These are phyloP conservation scores for Formica exsecta DNA, from an alignment of 1,140 invertebrate species.

Conservation along the genomic window DNA sequence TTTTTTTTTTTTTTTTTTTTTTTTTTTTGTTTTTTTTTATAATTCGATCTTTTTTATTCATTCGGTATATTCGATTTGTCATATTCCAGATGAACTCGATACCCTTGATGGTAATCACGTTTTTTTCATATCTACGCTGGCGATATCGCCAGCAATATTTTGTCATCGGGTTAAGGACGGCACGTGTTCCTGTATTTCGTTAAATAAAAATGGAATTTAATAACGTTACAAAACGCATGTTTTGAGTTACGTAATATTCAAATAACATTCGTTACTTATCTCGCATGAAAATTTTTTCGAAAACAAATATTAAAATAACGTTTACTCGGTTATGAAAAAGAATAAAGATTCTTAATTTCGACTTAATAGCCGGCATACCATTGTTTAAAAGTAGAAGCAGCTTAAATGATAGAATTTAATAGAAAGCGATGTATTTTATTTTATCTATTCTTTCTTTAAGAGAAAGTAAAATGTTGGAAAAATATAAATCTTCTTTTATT, in stretches of 20 bases:
- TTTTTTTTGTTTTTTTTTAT: too few species aligned
- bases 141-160: neutral
- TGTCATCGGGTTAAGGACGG: slow-evolving; percentile 13
- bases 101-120: slow-evolving; percentile 32
- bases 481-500: neutral
- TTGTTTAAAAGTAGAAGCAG: neutral
- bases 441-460: neutral
- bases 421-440: neutral
- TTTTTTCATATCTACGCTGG: slow-evolving; percentile 11
- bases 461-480: neutral
- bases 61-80: slow-evolving; percentile 19
- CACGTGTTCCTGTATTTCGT: neutral
- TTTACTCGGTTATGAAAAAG: neutral
- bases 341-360: neutral
- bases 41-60: too few species aligned
- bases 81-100: slow-evolving; percentile 20
- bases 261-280: too few species aligned
- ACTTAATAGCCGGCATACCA: neutral
- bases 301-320: neutral
- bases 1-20: too few species aligned
- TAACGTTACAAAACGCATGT: slow-evolving; percentile 20
- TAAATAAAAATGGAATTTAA: slow-evolving; percentile 53
- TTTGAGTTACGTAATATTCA: neutral
- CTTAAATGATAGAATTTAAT: neutral
- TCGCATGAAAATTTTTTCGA: too few species aligned